Base-by-base conservation (phyloP, 2,888 invertebrate species). In the Acanthosepion lycidas region DNA sequence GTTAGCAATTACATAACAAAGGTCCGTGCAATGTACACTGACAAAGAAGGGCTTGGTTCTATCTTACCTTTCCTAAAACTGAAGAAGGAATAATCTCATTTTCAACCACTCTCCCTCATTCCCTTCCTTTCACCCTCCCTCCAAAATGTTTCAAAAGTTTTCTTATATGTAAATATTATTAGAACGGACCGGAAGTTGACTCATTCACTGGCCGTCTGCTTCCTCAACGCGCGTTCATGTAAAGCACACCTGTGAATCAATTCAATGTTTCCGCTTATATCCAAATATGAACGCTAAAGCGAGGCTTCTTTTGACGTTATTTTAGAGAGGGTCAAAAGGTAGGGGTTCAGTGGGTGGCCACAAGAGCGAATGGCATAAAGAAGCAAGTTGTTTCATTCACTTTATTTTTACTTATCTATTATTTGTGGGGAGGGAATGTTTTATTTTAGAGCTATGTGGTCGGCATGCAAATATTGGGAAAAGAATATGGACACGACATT, bases 181-280 rank as follows among this genome's bases (percentile, higher is more conserved):
- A 78, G 15, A 78, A n/a, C n/a, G 15, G 78, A n/a, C n/a, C 78
- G 78, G 78, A 78, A 78, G 78, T 78, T 18, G 78, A 5, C n/a
- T 78, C 15, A 78, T 78, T 78, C 78, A 78, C 78, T 15, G n/a
- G 33, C 20, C 59, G 23, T 23, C 59, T 59, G 20, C 59, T 59
- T 59, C 59, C 26, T 59, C 23, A 23, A 20, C 20, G 23, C 59
- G 23, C 23, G 59, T 59, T 59, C 78, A 78, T 78, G 78, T n/a
- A 78, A 78, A 78, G n/a, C 78, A 78, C 78, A 78, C 78, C 78
- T 78, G 78, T n/a, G 78, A 78, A 78, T 78, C n/a, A 78, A 78
- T 78, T 78, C n/a, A 78, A n/a, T 78, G 78, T n/a, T 33, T n/a
- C 78, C 5, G n/a, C 78, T 18, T 33, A 12, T n/a, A 15, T 78